Evolutionary conservation across 2,797 vertebrate genomes (phyloP).

Genomic region (Sebastes taczanowskii): DNA sequence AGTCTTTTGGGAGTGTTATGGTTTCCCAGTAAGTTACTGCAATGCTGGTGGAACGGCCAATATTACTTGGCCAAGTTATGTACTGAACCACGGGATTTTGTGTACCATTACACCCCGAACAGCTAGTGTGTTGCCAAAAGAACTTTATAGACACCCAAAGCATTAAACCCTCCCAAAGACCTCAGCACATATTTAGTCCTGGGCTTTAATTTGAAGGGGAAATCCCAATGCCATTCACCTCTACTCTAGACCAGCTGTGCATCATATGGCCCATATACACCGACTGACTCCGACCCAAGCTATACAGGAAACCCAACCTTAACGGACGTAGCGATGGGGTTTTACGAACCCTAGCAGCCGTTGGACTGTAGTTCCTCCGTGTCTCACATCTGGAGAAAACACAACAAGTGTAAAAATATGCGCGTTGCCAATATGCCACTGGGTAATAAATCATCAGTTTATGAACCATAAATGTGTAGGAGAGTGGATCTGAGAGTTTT

Average conservation of each 20-base stretch:
- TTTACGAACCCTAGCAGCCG: conserved; percentile 27
- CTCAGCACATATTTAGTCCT: conserved; percentile 12
- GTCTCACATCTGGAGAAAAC: conserved; percentile 50
- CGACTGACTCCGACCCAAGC: conserved; percentile 26
- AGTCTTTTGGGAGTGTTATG: neutral
- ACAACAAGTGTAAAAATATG: conserved; percentile 38
- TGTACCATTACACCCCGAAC: neutral
- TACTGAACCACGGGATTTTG: neutral
- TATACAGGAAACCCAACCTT: conserved; percentile 36
- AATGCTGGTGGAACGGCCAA: neutral
- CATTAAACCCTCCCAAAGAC: neutral
- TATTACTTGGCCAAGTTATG: neutral
- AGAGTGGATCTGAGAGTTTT: neutral
- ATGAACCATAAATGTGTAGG: conserved; percentile 39
- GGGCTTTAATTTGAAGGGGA: conserved; percentile 16
- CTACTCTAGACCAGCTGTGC: conserved; percentile 44
- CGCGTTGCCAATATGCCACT: conserved; percentile 23
- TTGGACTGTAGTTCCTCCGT: conserved; percentile 6
- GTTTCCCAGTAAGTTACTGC: neutral
- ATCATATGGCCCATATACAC: conserved; percentile 40
- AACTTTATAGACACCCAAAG: neutral
- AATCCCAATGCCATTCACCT: conserved; percentile 15
- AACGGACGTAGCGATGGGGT: conserved; percentile 7
- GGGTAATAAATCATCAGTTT: conserved; percentile 45
- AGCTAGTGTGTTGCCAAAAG: neutral